These are phyloP conservation scores for Saguinus midas DNA, from an alignment of 2,113 vertebrate genomes.

Conservation along the genomic window DNA sequence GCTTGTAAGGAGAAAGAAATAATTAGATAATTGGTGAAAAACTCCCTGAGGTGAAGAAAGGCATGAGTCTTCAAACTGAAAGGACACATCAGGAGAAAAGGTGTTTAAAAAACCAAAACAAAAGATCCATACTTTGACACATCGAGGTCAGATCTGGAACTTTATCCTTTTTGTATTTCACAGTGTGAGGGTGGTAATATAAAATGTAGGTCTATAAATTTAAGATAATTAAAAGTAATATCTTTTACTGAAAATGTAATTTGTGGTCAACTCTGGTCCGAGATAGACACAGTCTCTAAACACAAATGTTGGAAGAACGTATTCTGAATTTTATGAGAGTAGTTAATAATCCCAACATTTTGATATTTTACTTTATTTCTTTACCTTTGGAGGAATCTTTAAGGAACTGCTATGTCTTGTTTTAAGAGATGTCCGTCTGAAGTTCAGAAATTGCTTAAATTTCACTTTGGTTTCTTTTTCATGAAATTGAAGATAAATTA, in stretches of 20 bases:
- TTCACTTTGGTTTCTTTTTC: background rate
- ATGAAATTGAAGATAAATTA: background rate
- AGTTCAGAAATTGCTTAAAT: background rate
- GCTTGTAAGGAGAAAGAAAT: background rate
- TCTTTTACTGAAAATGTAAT: background rate
- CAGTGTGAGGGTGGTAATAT: background rate
- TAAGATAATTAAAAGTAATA: background rate
- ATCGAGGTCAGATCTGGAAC: background rate
- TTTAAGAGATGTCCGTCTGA: background rate
- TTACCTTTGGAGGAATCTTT: background rate
- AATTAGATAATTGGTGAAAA: background rate
- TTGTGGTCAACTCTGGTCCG: background rate
- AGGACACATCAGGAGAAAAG: background rate
- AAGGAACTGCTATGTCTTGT: background rate
- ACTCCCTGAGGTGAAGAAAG: background rate
- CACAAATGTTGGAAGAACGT: background rate
- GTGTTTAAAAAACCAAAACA: background rate
- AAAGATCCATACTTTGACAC: background rate
- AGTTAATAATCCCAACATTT: background rate
- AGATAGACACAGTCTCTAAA: background rate
- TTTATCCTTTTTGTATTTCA: background rate
- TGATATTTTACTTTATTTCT: background rate
- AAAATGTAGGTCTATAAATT: constrained; percentile 10
- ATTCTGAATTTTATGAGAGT: background rate
- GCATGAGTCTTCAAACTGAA: background rate